Evolutionary conservation across 2,888 invertebrate genomes (phyloP), one percentile per base, ranked within the genome.

Genomic region (Ypsolopha scabrella): DNA sequence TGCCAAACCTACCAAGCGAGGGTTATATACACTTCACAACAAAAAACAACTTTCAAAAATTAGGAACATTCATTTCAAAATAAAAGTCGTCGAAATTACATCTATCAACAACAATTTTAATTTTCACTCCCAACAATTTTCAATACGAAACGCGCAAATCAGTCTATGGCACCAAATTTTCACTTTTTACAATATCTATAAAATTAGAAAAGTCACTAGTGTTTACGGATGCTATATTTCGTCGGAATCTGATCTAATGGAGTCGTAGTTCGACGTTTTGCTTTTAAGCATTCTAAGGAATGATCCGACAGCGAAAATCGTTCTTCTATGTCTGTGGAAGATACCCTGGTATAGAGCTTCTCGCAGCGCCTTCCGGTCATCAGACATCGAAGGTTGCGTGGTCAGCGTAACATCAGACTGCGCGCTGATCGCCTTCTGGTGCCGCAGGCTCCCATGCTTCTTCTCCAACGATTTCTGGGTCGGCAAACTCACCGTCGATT

Each of bases 301-400:
- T 48, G 92, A 92, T 50, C 92, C 92, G 52, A 93, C 88, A 7
- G 92, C 93, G 69, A 93, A 92, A 61, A 93, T 93, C 55, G 92
- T 92, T 68, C 92, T 87, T 58, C 93, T 85, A 77, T 93, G 92
- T 60, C 92, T 89, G 82, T 92, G 92, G 73, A 93, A 92, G 69
- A 93, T 93, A 75, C 92, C 92, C 78, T 92, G 91, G 72, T 93
- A 93, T 61, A 93, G 80, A 55, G 92, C 92, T 70, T 92, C 92
- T 57, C 93, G 83, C 57, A 91, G 70, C 48, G 92, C 91, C 74
- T 93, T 93, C 60, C 93, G 78, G 70, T 90, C 90, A 63, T 90
- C 90, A 6, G 79, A 70, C 55, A 82, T 85, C 33, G 83, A 77
- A 48, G 80, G 76, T 64, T 80, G 87, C 44, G 85, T 79, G 57